These are phyloP conservation scores for Botia almorhae DNA, from an alignment of 2,797 vertebrate species.

Conservation along the genomic window DNA sequence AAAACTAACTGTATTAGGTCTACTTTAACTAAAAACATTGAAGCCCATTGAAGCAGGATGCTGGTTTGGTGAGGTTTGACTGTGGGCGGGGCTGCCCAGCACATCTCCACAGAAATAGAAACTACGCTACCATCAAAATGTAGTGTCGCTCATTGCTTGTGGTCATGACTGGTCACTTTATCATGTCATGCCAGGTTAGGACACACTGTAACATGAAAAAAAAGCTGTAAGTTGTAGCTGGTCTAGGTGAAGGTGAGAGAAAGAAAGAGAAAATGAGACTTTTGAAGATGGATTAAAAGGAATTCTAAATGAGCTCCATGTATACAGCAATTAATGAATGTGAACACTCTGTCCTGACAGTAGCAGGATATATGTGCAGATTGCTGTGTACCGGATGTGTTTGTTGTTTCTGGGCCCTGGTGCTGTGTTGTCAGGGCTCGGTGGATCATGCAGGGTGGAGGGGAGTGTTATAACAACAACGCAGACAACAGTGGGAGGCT, in stretches of 20 bases:
- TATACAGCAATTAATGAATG: slow-evolving; percentile 18
- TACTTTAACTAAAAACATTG: no score
- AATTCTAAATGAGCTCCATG: not conserved
- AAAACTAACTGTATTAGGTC: no score
- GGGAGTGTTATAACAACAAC: slow-evolving; percentile 59
- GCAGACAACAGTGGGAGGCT: slow-evolving; percentile 54
- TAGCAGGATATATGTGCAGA: slow-evolving; percentile 13
- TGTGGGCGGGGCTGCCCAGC: no score
- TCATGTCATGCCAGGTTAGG: not conserved
- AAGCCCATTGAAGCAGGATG: no score
- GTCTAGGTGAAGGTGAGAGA: slow-evolving; percentile 2
- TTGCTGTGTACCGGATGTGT: slow-evolving; percentile 28
- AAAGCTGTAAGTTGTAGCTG: not conserved
- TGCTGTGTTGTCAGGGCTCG: slow-evolving; percentile 40
- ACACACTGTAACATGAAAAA: not conserved
- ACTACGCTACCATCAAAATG: no score
- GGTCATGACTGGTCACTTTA: not conserved
- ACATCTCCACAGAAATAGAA: no score
- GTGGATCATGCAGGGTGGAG: slow-evolving; percentile 49
- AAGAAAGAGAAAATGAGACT: not conserved
- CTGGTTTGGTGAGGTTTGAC: no score
- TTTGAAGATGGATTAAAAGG: slow-evolving; percentile 5
- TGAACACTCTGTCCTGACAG: slow-evolving; percentile 22
- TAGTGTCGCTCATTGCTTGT: no score
- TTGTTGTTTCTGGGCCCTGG: slow-evolving; percentile 52